Base-by-base conservation (phyloP, 2,888 invertebrate species). In the Polyommatus icarus region DNA sequence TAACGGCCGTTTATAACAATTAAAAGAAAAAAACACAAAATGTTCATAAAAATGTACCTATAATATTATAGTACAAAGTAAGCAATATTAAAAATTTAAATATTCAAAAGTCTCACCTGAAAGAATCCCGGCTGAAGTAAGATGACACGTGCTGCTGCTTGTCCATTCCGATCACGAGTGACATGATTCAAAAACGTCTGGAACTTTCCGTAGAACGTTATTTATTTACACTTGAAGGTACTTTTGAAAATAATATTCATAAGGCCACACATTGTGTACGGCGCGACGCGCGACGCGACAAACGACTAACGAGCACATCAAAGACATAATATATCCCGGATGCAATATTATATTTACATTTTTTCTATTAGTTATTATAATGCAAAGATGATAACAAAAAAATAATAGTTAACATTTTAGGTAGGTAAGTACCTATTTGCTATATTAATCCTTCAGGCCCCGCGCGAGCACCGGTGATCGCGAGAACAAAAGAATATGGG, bases 81-180 rank as follows among this genome's bases (percentile, higher is more conserved):
- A 61, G 61, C 24, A 61, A 24, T 61, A 61, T 61, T 32, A 29
- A 29, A 67, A 67, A 32, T 67, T 29, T 5, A 67, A 67, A 67
- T 67, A 67, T 67, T 67, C 15, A 67, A 67, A 61, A 67, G 73
- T 50, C 40, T 50, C 24, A 75, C 75, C 75, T 75, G 10, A 75
- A 15, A 29, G 3, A 50, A 46, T 15, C 18, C 29, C 15, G 12
- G 75, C 50, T 75, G 18, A 54, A 29, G 29, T 32, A 18, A 29
- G 15, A 15, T 1, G 12, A 29, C 5, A 24, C 75, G 54, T 75
- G 50, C 6, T 54, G 54, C 18, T 15, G 18, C 15, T 75, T 50
- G 12, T 29, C 75, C 54, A 29, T 54, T 50, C 75, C 75, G 50
- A 54, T 54, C 75, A 54, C 75, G 54, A 75, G 29, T 75, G 75